Base-by-base conservation (phyloP, 2,113 vertebrate genomes). In the Caracal caracal region DNA sequence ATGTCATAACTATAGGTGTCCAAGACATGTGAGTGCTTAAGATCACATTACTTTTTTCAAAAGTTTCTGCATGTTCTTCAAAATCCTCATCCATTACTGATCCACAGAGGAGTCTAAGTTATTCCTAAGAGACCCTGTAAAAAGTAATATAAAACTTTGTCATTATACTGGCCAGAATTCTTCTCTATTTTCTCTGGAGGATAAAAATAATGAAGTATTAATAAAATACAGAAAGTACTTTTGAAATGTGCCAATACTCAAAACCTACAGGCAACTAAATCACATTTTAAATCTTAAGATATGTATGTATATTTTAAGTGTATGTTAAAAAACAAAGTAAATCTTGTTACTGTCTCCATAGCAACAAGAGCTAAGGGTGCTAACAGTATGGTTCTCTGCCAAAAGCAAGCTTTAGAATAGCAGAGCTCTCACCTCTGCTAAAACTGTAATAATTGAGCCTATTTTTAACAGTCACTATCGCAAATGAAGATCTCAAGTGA, bases 191-290 rank as follows among this genome's bases (percentile, higher is more conserved):
- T 95, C 35, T 96, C 85, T 73, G 40, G 26, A 88, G 63, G 28
- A 86, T 78, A 68, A 89, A 95, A 95, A 88, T 83, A 80, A 37
- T 30, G 33, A 94, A 49, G 51, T 73, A 78, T 88, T 94, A 86
- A 87, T 59, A 85, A 94, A 83, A 89, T 43, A 95, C 0, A 68
- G 22, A 85, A 95, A 90, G 61, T 71, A 65, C 22, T 85, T 95
- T 87, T 89, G 33, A 89, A 93, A 86, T 86, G 13, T 90, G 65
- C 65, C n/a, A 90, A n/a, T 80, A 83, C 2, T 90, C 35, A 96
- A 96, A 96, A 96, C 16, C 86, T 95, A 95, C 6, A 95, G 78
- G 88, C 33, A 93, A 68, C n/a, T 87, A 97, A 97, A 70, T 37
- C 13, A 83, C 20, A 95, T 71, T 75, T 93, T 89, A 88, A 93